Evolutionary conservation across 2,797 vertebrate species (phyloP), one percentile per base, ranked within the genome.

Genomic region (Chrysocyon brachyurus): DNA sequence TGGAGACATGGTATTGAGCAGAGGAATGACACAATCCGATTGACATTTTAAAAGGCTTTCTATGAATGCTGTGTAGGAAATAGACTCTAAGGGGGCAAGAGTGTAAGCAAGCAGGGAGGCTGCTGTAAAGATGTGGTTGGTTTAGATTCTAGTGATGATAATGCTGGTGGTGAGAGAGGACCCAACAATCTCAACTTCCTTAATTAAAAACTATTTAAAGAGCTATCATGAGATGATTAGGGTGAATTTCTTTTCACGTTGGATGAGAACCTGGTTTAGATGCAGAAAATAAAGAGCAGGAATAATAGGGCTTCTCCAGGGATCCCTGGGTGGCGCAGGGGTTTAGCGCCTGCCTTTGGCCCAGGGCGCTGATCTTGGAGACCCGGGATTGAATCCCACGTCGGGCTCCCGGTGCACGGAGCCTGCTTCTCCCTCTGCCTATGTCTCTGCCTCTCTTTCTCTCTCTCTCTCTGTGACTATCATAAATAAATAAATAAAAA

Each of bases 191-290:
- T 85, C 31, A 28, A 49, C 21, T n/a, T 90, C 57, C 26, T 36
- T 73, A 22, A 31, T 63, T 63, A 95, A 79, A 77, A 56, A 77
- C 24, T 33, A 57, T 52, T 81, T 96, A 14, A 88, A 94, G 94
- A 91, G 31, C 96, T 52, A 87, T 28, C 15, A 14, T 36, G 19
- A 63, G 40, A 90, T 52, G 52, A 78, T n/a, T 46, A 3, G 16
- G 61, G 61, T n/a, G n/a, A 81, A 36, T 63, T 89, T 79, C 82
- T 75, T 31, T 70, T 40, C 26, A 52, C 66, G 36, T 57, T 94
- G 77, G n/a, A 31, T 59, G 40, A 72, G 31, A 94, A 94, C 85
- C 6, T 63, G 63, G 56, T n/a, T 91, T 88, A 70, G n/a, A 59
- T 12, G 4, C 17, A 52, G 36, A 84, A 96, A 95, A 91, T 7